Evolutionary conservation across 2,797 vertebrate genomes (phyloP).

Genomic region (Tinamus major): DNA sequence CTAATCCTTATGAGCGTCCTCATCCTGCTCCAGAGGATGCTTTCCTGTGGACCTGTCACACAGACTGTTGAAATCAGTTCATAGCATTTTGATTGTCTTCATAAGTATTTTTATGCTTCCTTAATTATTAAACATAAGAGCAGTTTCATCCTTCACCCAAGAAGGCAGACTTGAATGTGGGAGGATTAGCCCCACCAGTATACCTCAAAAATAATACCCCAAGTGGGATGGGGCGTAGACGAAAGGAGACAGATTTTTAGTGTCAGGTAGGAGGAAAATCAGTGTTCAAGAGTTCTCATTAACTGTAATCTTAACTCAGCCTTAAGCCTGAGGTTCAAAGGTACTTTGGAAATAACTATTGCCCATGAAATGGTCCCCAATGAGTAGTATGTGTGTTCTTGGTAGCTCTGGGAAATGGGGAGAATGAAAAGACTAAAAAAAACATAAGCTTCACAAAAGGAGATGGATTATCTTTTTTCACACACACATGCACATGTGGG

Average conservation of each 20-base stretch:
- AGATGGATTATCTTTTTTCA: not conserved
- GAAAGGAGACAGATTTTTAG: not conserved
- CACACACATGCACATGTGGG: not conserved
- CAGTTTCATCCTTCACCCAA: not conserved
- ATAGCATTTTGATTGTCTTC: not conserved
- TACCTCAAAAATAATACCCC: not conserved
- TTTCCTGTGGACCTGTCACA: not conserved
- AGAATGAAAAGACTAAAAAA: not conserved
- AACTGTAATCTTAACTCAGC: not conserved
- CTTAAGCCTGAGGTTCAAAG: not conserved
- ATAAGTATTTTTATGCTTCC: not conserved
- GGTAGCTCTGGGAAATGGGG: not conserved
- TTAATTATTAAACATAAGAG: not conserved
- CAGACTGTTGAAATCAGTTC: fast-evolving
- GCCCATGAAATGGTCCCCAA: not conserved
- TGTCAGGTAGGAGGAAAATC: not conserved
- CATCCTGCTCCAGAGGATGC: not conserved
- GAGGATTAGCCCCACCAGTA: not conserved
- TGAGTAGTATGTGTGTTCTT: not conserved
- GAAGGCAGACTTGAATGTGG: not conserved
- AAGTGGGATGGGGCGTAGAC: fast-evolving
- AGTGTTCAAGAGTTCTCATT: not conserved
- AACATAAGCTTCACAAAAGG: not conserved
- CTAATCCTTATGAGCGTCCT: not conserved
- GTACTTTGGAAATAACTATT: not conserved